phyloP scores from a whole-genome alignment of 1,140 invertebrate genomes.

The Thaumetopoea pityocampa region DNA sequence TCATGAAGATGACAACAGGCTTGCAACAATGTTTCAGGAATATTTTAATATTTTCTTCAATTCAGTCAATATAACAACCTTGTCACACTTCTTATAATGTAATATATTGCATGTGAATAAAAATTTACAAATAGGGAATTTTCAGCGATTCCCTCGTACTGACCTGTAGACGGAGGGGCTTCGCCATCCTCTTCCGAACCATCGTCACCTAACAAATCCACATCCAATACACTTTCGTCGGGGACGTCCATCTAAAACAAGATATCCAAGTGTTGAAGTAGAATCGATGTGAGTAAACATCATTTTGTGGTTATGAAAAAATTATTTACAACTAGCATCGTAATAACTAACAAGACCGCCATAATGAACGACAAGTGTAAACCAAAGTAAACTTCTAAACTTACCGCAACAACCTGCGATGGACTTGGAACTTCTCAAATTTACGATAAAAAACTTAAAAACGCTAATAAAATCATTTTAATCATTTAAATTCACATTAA shows the following conservation, averaged over 20 bases:
- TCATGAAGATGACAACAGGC: no score
- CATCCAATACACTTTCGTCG: conserved; percentile 66
- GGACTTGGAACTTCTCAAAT: conserved; percentile 47
- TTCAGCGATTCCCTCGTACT: conserved; percentile 9
- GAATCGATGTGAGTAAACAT: conserved; percentile 14
- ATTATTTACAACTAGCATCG: conserved; percentile 37
- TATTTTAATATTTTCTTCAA: no score
- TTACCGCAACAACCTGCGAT: conserved; percentile 66
- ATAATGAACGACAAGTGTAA: conserved; percentile 69
- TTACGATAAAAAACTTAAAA: conserved; percentile 32
- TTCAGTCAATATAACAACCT: no score
- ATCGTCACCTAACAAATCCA: conserved; percentile 68
- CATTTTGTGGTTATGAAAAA: conserved; percentile 27
- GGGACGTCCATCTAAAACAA: conserved; percentile 66
- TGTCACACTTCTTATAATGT: no score
- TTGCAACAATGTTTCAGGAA: no score
- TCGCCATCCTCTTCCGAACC: conserved; percentile 71
- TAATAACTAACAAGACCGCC: conserved; percentile 62
- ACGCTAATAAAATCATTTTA: conserved; percentile 38
- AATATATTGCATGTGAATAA: no score
- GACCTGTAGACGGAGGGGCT: conserved; percentile 70
- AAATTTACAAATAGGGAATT: no score
- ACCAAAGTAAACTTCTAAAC: conserved; percentile 47
- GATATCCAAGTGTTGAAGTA: conserved; percentile 4
- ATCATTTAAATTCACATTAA: conserved; percentile 30